Evolutionary conservation across 2,888 invertebrate genomes (phyloP).

Genomic region (Dichetophora obliterata): DNA sequence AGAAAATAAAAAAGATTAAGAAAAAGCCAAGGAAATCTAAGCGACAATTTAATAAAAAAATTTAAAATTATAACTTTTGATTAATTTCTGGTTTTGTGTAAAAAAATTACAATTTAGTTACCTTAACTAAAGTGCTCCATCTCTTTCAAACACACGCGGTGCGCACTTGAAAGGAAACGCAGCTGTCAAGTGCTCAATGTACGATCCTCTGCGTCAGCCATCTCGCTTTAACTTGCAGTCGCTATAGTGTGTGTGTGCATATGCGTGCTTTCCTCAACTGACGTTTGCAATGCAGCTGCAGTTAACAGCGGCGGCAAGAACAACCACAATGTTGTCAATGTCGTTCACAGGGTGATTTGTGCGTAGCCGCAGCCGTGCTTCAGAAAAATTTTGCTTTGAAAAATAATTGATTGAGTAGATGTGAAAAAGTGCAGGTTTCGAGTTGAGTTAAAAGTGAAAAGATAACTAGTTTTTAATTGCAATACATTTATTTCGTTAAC

Average conservation of each 20-base stretch:
- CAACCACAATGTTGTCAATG: constrained; percentile 17
- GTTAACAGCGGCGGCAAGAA: constrained; percentile 3
- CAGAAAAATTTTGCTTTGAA: no score
- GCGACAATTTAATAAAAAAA: not conserved
- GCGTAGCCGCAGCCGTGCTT: not conserved
- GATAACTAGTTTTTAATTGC: not conserved
- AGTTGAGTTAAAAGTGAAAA: not conserved
- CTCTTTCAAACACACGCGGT: constrained; percentile 11
- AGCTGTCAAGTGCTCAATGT: constrained; percentile 44
- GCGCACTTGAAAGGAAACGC: constrained; percentile 19
- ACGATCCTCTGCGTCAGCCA: constrained; percentile 26
- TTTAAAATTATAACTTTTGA: not conserved
- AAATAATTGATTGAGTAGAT: not conserved
- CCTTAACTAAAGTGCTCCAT: not conserved
- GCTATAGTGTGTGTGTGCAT: not conserved
- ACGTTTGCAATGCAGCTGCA: constrained; percentile 27
- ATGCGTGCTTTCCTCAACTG: not conserved
- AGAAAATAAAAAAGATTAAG: not conserved
- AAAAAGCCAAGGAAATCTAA: not conserved
- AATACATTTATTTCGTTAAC: not conserved
- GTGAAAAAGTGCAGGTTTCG: not conserved
- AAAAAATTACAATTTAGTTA: not conserved
- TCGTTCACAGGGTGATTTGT: constrained; percentile 12
- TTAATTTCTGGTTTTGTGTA: not conserved
- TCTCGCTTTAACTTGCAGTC: constrained; percentile 23